Base-by-base conservation (phyloP, 2,888 invertebrate species). In the Aplocera efformata region DNA sequence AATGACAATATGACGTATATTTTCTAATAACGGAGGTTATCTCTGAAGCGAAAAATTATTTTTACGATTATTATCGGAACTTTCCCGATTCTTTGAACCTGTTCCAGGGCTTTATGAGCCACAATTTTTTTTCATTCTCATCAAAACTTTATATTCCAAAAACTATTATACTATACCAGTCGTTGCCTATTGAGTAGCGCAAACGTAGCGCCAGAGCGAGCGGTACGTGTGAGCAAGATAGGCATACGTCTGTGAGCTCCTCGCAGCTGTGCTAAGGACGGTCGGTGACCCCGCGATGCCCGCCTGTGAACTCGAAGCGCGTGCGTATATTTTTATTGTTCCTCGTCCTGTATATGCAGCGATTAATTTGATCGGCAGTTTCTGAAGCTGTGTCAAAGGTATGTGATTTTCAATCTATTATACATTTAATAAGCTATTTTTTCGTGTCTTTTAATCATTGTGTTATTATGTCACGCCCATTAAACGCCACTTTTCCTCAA, bases 271-370 rank as follows among this genome's bases (percentile, higher is more conserved):
- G 81, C 77, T 88, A 88, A 88, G 88, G 88, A 88, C 88, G 88
- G 88, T 86, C 84, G 88, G 83, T 84, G 84, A 68, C 82, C 85
- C 79, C 79, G 70, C 72, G 65, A 57, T 81, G 81, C 70, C 84
- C 84, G 82, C 83, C 69, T 76, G 76, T 88, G 85, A 88, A 86
- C 88, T 86, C 84, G 72, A 84, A 88, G 82, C 76, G 77, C 75
- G 76, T 77, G 78, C 75, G 74, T 75, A 73, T 76, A 75, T 63
- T 69, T 68, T 69, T 69, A 63, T 68, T 68, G 63, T 65, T 56
- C 37, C 56, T 55, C 58, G 60, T 60, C 62, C 56, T 63, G 54
- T 56, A 56, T 51, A 55, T 56, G 57, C 53, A 32, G 45, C 55
- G 47, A 56, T 55, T 50, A 56, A 43, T 49, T 50, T 32, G 41